Percentiles rank a stretch among this genome's conserved stretches.
Conservation (phyloP, 1,140 invertebrate species). For the Drosophila saltans region DNA sequence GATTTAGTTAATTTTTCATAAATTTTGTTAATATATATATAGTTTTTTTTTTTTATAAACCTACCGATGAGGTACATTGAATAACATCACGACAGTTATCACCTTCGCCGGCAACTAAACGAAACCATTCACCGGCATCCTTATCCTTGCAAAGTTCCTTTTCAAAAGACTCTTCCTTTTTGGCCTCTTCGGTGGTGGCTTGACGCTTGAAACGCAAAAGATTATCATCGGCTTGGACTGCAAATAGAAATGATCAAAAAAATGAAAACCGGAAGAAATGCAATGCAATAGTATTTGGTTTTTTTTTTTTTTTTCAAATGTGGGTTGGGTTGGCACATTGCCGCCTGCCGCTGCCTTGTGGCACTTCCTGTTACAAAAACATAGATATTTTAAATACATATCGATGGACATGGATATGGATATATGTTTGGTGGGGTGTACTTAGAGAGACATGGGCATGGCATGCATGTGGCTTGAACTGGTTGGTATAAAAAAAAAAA, state of each 20-base stretch:
- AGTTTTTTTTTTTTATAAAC: constrained; percentile 58
- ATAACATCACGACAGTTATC: constrained; percentile 98
- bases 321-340: constrained; percentile 53
- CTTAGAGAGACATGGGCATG: constrained; percentile 28
- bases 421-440: constrained; percentile 24
- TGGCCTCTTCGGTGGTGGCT: constrained; percentile 85
- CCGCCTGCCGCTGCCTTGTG: background rate
- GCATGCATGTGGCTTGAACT: constrained; percentile 66
- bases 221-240: constrained; percentile 82
- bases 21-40: too few relatives aligned
- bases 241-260: constrained; percentile 22
- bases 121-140: constrained; percentile 98
- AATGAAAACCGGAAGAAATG: constrained; percentile 66
- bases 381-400: constrained; percentile 40
- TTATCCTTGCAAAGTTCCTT: constrained; percentile 96
- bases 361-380: constrained; percentile 73
- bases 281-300: background rate
- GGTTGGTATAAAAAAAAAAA: constrained; percentile 4
- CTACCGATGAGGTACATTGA: constrained; percentile 95
- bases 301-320: constrained; percentile 39
- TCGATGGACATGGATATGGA: constrained; percentile 26
- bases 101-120: constrained; percentile 93
- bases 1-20: too few relatives aligned
- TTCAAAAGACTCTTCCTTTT: constrained; percentile 94
- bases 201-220: constrained; percentile 85